Base-by-base conservation (phyloP, 2,888 invertebrate species). In the Eristalis tenax region DNA sequence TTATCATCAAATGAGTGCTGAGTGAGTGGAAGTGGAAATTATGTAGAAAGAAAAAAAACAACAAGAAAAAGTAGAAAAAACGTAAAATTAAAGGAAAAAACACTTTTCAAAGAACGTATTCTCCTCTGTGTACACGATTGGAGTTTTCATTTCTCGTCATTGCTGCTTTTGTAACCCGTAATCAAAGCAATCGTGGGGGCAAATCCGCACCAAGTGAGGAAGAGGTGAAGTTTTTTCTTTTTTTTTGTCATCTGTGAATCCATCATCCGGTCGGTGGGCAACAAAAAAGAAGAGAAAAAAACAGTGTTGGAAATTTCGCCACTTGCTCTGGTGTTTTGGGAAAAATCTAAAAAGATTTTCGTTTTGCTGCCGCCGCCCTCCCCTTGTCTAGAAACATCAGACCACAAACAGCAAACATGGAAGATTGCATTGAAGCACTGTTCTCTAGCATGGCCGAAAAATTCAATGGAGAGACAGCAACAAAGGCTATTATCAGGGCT, bases 391-490 rank as follows among this genome's bases (percentile, higher is more conserved):
- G 59, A 26, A 28, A 15, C 26, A 59, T 26, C 1, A 23, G 4
- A 18, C 4, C 18, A 13, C n/a, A n/a, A n/a, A 18, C 76, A 65
- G 66, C 68, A 74, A 84, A 84, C 71, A 92, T 92, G 92, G 92
- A 92, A 76, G 92, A 93, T 89, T 91, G 89, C 83, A 87, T 91
- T 88, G 93, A 91, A 81, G 90, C 90, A 88, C 89, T 93, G 88
- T 88, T 93, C 64, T 92, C 90, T 89, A 92, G 91, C 89, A 93
- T 93, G 93, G 91, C 92, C 56, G 91, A 90, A 40, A 92, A 90
- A 22, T 92, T 93, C 79, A 92, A 93, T 89, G 92, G 92, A 69
- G 91, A 91, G 71, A 90, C 90, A 10, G 89, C 89, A 13, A 61
- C 23, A 13, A 63, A 66, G 0, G 65, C 28, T 66, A 57, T 15